phyloP scores from a whole-genome alignment of 1,140 invertebrate species.

The Papilio polytes region DNA sequence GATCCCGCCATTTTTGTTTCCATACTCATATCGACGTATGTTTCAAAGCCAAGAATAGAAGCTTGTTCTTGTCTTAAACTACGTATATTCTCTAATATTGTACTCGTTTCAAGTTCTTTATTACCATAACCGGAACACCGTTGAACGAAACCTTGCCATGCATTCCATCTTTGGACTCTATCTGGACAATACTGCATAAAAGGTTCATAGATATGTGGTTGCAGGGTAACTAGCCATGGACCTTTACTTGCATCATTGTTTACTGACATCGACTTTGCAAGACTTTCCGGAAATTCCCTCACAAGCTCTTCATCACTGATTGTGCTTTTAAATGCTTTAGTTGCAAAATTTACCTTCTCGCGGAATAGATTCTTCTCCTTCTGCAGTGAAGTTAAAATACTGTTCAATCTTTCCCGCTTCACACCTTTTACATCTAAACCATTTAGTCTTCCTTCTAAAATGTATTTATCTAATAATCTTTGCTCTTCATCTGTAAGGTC shows the following conservation, averaged over 20 bases:
- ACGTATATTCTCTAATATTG: conserved; percentile 91
- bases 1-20: conserved; percentile 96
- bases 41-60: conserved; percentile 90
- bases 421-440: conserved; percentile 85
- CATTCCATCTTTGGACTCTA: conserved; percentile 89
- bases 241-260: conserved; percentile 87
- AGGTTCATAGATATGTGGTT: conserved; percentile 88
- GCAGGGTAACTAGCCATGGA: conserved; percentile 91
- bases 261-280: conserved; percentile 87
- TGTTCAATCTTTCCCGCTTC: conserved; percentile 80
- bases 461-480: conserved; percentile 90
- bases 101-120: conserved; percentile 88
- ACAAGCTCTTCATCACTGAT: conserved; percentile 88
- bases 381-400: conserved; percentile 79
- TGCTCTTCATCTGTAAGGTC: conserved; percentile 88
- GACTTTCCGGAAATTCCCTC: conserved; percentile 89
- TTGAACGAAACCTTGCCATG: conserved; percentile 91
- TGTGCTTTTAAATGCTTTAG: conserved; percentile 86
- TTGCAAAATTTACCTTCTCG: conserved; percentile 86
- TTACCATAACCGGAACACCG: conserved; percentile 88
- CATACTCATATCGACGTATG: conserved; percentile 94
- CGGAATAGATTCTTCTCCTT: conserved; percentile 85
- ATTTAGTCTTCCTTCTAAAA: conserved; percentile 92
- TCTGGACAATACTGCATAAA: conserved; percentile 94
- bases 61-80: conserved; percentile 88